Percentiles rank a stretch among this genome's conserved stretches.
phyloP scores from a whole-genome alignment of 2,888 invertebrate species.

The Lycaena phlaeas region DNA sequence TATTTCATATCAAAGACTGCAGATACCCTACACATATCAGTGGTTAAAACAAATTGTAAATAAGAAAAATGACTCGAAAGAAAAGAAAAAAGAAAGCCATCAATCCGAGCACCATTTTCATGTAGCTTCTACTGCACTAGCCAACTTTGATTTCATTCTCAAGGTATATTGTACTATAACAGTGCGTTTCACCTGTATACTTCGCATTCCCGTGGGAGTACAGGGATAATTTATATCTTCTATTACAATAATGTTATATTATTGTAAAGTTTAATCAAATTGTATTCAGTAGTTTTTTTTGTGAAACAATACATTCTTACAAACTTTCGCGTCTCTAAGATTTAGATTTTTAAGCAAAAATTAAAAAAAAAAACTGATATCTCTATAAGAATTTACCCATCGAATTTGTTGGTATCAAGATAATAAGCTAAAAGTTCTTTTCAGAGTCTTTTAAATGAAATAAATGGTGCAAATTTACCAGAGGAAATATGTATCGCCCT shows the following conservation, averaged over 20 bases:
- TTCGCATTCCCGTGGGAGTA: too few relatives aligned
- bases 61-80: constrained; percentile 36
- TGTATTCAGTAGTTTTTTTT: too few relatives aligned
- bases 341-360: background rate
- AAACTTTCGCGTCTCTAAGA: too few relatives aligned
- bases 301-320: too few relatives aligned
- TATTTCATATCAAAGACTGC: constrained; percentile 70
- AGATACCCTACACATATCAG: constrained; percentile 65
- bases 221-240: too few relatives aligned
- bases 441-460: constrained; percentile 54
- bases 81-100: constrained; percentile 41
- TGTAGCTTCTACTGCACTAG: constrained; percentile 48
- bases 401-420: too few relatives aligned
- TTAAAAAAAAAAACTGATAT: too few relatives aligned
- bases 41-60: constrained; percentile 61
- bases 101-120: constrained; percentile 57
- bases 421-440: too few relatives aligned
- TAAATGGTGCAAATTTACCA: constrained; percentile 46
- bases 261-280: too few relatives aligned
- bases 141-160: constrained; percentile 56
- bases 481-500: constrained; percentile 56
- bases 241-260: too few relatives aligned
- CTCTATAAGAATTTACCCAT: too few relatives aligned
- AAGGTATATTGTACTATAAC: constrained; percentile 41
- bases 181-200: too few relatives aligned